Conservation (phyloP, 1,140 invertebrate species). For the Plectrocnemia conspersa region DNA sequence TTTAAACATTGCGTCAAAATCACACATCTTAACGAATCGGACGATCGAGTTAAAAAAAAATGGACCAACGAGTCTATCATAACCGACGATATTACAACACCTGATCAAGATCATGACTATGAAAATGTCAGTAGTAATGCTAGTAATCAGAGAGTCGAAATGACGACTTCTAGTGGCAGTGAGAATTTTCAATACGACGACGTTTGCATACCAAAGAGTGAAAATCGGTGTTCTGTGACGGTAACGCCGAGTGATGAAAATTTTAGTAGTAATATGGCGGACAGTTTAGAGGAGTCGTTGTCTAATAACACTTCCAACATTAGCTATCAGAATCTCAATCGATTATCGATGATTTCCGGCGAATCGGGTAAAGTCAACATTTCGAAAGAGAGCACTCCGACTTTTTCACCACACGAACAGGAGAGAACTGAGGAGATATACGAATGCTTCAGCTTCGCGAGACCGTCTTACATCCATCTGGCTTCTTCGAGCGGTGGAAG, state of each 20-base stretch:
- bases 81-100: background rate
- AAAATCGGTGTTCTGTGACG: constrained; percentile 26
- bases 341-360: constrained; percentile 45
- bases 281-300: constrained; percentile 33
- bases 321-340: constrained; percentile 49
- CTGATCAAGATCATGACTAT: background rate
- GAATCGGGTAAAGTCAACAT: constrained; percentile 41
- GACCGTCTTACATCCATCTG: constrained; percentile 49
- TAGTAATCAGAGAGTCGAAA: background rate
- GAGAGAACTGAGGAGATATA: constrained; percentile 49
- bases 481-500: constrained; percentile 46
- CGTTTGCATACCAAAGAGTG: constrained; percentile 5
- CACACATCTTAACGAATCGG: background rate
- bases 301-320: constrained; percentile 46
- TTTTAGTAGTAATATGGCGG: constrained; percentile 20
- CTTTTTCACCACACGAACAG: constrained; percentile 53
- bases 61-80: background rate
- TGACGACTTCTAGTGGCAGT: constrained; percentile 2
- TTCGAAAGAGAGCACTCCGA: constrained; percentile 53
- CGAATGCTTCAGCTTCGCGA: constrained; percentile 45
- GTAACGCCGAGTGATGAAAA: constrained; percentile 31
- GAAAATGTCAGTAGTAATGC: background rate
- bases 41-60: too few species aligned
- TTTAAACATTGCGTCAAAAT: background rate
- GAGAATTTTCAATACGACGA: constrained; percentile 21